A percentile compares a stretch with the other conserved stretches of the same genome.
These are phyloP conservation scores for Amphipoea oculea DNA, from an alignment of 2,888 invertebrate genomes.

Conservation along the genomic window DNA sequence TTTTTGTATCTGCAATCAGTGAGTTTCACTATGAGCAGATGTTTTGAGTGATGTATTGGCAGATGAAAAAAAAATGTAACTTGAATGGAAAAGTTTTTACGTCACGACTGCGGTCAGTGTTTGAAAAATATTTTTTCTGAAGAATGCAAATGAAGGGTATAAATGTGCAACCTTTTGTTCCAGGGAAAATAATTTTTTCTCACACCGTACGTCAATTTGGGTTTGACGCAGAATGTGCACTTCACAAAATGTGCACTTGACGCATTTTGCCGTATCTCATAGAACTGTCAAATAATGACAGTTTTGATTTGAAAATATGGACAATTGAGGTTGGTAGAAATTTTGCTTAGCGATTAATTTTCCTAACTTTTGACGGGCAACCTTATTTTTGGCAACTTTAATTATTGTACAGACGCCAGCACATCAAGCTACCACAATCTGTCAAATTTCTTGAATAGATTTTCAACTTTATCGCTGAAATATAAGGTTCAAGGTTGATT, in stretches of 20 bases:
- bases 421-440: too few species aligned
- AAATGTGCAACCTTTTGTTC: background rate
- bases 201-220: background rate
- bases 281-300: background rate
- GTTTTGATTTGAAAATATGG: background rate
- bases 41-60: too few species aligned
- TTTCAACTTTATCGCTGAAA: too few species aligned
- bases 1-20: too few species aligned
- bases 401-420: background rate
- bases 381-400: background rate
- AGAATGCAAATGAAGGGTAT: background rate
- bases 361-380: background rate
- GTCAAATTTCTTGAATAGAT: too few species aligned
- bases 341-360: background rate
- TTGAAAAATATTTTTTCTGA: background rate
- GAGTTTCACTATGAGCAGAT: too few species aligned
- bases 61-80: background rate
- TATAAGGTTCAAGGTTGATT: too few species aligned
- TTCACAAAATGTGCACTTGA: too few species aligned
- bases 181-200: background rate
- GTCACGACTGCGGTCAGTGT: background rate
- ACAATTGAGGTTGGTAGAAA: too few species aligned
- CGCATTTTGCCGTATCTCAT: background rate
- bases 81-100: slow-evolving; percentile 21
- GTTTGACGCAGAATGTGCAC: too few species aligned